Base-by-base conservation (phyloP, 1,140 invertebrate species). In the Drosophila sulfurigaster region DNA sequence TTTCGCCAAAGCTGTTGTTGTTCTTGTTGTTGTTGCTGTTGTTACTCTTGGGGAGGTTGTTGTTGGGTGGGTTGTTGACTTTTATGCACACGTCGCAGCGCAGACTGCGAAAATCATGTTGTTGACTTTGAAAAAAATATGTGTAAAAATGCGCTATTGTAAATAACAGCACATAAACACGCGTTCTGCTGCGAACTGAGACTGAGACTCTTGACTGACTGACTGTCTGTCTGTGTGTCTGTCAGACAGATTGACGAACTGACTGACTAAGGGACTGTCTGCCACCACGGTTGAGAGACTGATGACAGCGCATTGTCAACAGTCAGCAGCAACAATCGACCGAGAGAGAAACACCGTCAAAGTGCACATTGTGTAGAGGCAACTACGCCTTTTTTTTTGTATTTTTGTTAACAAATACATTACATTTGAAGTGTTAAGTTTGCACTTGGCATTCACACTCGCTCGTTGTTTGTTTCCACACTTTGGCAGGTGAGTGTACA, bases 51-150 rank as follows among this genome's bases (percentile, higher is more conserved):
- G 15, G 49, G 20, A 30, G 51, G 64, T 20, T 64, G 59, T n/a
- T 16, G 63, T 13, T 52, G 51, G 35, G 48, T 4, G 48, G 70
- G 66, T 63, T 69, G 41, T 71, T 77, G 81, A 60, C 67, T 79
- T 85, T 88, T 88, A 88, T 88, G 78, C 85, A 88, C 83, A 88
- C 83, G 85, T 80, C 85, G 74, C 81, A 56, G 51, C 80, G 76
- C 78, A 69, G 81, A 72, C 83, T 81, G 81, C 56, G 80, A 83
- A 87, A 87, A 87, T 88, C 85, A 89, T 88, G 85, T 88, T 88
- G 85, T 88, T 88, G 85, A 89, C 86, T 89, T 88, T 89, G 86
- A 90, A 89, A 88, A 75, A 88, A 89, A 88, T 89, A 88, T 88
- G 86, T 88, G 85, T 85, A 85, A 88, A 88, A 88, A 88, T 89